Conservation (phyloP, 2,113 vertebrate genomes). For the Triplophysa siluroides region DNA sequence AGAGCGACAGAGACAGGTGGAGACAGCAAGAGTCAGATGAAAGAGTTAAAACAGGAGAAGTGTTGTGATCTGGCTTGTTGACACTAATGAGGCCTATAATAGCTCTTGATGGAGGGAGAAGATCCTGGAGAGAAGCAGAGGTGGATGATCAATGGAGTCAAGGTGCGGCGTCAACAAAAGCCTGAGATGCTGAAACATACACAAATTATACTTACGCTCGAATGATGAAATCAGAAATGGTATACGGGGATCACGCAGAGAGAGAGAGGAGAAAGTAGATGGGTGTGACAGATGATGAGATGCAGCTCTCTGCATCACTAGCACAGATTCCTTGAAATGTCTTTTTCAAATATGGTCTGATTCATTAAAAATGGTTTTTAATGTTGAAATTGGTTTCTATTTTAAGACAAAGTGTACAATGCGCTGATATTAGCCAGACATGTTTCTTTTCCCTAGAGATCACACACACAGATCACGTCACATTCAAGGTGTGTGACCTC, state of each 20-base stretch:
- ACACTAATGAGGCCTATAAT: conserved; percentile 51
- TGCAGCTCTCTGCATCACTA: too few relatives aligned
- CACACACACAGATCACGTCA: neutral
- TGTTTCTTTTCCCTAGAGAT: too few relatives aligned
- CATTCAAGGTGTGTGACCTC: neutral
- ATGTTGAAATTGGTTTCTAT: too few relatives aligned
- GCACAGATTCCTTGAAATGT: too few relatives aligned
- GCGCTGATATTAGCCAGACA: neutral
- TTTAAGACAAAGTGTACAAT: too few relatives aligned
- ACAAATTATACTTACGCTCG: conserved; percentile 1
- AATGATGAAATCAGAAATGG: neutral
- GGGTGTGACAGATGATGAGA: neutral
- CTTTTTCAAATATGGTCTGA: too few relatives aligned
- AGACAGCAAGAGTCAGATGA: conserved; percentile 18
- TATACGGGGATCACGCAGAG: neutral
- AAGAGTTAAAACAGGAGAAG: conserved; percentile 6
- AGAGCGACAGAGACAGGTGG: conserved; percentile 32
- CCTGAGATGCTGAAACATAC: neutral
- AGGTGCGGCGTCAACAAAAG: conserved; percentile 9
- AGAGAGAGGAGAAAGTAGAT: neutral
- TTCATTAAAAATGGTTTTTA: too few relatives aligned
- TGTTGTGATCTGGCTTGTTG: conserved; percentile 41
- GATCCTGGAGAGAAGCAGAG: conserved; percentile 8
- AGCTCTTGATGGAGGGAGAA: conserved; percentile 27
- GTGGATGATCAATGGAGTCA: conserved; percentile 31